Conservation (phyloP, 2,113 vertebrate genomes). For the Syngnathus floridae region DNA sequence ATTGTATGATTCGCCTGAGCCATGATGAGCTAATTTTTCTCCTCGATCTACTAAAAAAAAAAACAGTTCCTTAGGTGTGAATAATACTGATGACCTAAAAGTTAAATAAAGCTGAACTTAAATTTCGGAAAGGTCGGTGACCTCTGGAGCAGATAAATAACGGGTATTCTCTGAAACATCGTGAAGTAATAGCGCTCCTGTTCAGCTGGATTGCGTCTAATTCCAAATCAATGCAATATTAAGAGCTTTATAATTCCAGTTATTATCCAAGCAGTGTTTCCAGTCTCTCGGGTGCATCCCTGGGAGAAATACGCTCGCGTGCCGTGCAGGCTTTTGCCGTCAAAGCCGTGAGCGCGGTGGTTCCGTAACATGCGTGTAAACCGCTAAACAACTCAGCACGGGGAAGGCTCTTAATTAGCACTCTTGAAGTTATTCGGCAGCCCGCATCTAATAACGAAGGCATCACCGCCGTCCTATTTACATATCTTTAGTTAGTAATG, state of each 20-base stretch:
- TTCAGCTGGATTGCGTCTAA: slow-evolving; percentile 9
- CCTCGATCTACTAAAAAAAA: too few species aligned
- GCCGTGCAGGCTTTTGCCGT: slow-evolving; percentile 20
- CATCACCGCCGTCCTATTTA: slow-evolving; percentile 64
- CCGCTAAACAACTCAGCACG: slow-evolving; percentile 39
- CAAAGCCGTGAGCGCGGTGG: slow-evolving; percentile 24
- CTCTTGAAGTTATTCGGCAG: slow-evolving; percentile 63
- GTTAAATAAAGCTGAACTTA: neutral
- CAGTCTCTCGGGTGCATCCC: slow-evolving; percentile 8
- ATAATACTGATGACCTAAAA: neutral
- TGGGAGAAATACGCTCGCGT: slow-evolving; percentile 23
- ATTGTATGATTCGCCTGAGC: neutral
- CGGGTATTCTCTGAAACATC: neutral
- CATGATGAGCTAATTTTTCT: neutral
- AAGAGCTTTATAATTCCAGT: slow-evolving; percentile 12
- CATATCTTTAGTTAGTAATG: slow-evolving; percentile 65
- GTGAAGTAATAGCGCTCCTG: neutral
- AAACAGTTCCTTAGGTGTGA: too few species aligned
- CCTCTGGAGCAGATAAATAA: too few species aligned
- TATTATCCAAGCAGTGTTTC: slow-evolving; percentile 18
- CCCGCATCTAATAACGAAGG: slow-evolving; percentile 68
- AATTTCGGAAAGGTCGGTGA: too few species aligned
- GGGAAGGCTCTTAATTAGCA: slow-evolving; percentile 60
- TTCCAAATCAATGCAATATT: slow-evolving; percentile 13
- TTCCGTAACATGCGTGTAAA: slow-evolving; percentile 34